Evolutionary conservation across 1,140 invertebrate genomes (phyloP), one percentile per base, ranked within the genome.

Genomic region (Lordiphosa mommai): DNA sequence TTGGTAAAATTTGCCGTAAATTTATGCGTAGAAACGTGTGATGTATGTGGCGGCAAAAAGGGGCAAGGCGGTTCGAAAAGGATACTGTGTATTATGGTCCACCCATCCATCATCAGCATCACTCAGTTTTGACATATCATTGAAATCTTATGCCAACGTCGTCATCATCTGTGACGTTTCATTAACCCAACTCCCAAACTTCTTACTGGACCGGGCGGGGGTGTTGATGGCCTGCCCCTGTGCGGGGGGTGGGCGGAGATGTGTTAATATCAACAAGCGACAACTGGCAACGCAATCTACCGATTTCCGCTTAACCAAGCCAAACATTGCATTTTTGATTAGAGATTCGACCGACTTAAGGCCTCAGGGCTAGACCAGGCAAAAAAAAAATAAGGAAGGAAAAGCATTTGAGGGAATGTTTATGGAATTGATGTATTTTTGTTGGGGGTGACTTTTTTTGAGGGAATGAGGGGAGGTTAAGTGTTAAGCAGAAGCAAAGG

Each of bases 271-370:
- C 72, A 80, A 80, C 72, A 84, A 69, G 63, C 53, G 64, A 77
- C 56, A 67, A 67, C 63, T 84, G 77, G 72, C 61, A 49, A 84
- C 77, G 79, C 72, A 84, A 84, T 84, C 77, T 85, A 85, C 67
- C 68, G 79, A 84, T 84, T 84, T 84, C 77, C 77, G 77, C 77
- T 84, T 84, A 84, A 84, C 77, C 77, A 84, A 84, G 77, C 77
- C 77, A 84, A 84, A 84, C 72, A 84, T 84, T 84, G 77, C 77
- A 84, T 85, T 84, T 84, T 84, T 84, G 77, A 84, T 84, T 84
- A 85, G 63, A 77, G 77, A 49, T 61, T 52, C 6, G 63, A 30
- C 63, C 33, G 38, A 50, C 40, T 51, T 38, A 47, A 57, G 41
- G 41, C 65, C 74, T 60, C 64, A 66, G 73, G 77, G 38, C 41